phyloP scores from a whole-genome alignment of 2,888 invertebrate species.

The Girardia tigrina region DNA sequence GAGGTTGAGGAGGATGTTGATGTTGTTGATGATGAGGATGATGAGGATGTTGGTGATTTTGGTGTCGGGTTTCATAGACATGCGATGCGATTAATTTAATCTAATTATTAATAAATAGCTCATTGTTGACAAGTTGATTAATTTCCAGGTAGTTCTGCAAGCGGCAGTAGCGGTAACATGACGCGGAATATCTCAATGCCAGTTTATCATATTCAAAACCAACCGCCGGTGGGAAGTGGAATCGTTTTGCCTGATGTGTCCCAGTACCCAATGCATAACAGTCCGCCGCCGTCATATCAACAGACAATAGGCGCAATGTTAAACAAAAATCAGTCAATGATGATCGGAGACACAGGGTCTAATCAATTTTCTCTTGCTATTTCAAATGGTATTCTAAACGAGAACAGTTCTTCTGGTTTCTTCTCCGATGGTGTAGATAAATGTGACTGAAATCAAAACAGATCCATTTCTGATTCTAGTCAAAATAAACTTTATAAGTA shows the following conservation, averaged over 20 bases:
- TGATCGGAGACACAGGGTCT: neutral
- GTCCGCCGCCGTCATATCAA: conserved; percentile 2
- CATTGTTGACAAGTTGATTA: neutral
- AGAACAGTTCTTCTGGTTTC: conserved; percentile 20
- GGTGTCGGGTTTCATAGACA: too few relatives aligned
- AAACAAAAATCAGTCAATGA: neutral
- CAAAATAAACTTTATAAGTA: neutral
- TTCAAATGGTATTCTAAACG: conserved; percentile 18
- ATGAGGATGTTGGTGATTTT: too few relatives aligned
- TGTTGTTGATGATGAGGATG: too few relatives aligned
- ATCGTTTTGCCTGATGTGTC: neutral
- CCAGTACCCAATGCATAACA: conserved; percentile 12
- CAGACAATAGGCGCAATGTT: neutral
- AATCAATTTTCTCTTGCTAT: conserved; percentile 9
- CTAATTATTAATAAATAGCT: neutral
- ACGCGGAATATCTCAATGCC: neutral
- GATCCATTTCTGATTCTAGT: neutral
- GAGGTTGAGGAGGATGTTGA: too few relatives aligned
- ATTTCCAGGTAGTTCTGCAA: conserved; percentile 8
- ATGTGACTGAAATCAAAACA: conserved; percentile 8
- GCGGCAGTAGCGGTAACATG: neutral
- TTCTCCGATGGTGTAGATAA: conserved; percentile 12
- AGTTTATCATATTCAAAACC: conserved; percentile 11
- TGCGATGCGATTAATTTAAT: neutral
- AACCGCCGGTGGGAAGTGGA: neutral